Evolutionary conservation across 2,797 vertebrate genomes (phyloP).

Genomic region (Pseudochromis fuscus): DNA sequence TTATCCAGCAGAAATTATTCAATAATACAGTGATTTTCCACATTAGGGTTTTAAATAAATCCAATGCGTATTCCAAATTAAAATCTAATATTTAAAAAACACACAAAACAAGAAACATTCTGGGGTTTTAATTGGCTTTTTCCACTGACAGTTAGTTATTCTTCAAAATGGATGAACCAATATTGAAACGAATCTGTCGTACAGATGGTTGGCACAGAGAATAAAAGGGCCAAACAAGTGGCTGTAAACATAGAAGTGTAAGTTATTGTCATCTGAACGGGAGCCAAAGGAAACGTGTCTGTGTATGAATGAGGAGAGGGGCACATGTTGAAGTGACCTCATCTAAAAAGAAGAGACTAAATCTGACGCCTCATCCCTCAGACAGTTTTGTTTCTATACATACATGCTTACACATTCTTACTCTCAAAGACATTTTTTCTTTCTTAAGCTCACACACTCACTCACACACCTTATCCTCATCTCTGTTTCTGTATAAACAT

Average conservation of each 20-base stretch:
- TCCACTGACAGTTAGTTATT: no score
- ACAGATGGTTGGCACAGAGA: not conserved
- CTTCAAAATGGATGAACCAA: no score
- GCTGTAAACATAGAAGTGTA: constrained; percentile 31
- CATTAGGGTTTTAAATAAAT: not conserved
- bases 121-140: no score
- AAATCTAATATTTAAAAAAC: no score
- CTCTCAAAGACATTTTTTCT: constrained; percentile 10
- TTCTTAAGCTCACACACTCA: not conserved
- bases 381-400: constrained; percentile 50
- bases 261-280: constrained; percentile 5
- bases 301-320: constrained; percentile 24
- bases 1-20: not conserved
- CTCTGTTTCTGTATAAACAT: constrained; percentile 76
- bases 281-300: not conserved
- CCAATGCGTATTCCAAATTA: no score
- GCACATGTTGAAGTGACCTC: constrained; percentile 36
- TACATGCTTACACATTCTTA: constrained; percentile 38
- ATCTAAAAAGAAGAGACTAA: not conserved
- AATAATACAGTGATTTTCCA: not conserved
- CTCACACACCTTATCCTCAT: constrained; percentile 16
- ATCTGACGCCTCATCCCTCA: constrained; percentile 26
- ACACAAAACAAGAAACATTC: no score
- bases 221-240: constrained; percentile 6
- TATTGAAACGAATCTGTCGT: no score